A percentile compares a stretch with the other conserved stretches of the same genome.
phyloP scores from a whole-genome alignment of 2,888 invertebrate genomes.

The Euproctis similis region DNA sequence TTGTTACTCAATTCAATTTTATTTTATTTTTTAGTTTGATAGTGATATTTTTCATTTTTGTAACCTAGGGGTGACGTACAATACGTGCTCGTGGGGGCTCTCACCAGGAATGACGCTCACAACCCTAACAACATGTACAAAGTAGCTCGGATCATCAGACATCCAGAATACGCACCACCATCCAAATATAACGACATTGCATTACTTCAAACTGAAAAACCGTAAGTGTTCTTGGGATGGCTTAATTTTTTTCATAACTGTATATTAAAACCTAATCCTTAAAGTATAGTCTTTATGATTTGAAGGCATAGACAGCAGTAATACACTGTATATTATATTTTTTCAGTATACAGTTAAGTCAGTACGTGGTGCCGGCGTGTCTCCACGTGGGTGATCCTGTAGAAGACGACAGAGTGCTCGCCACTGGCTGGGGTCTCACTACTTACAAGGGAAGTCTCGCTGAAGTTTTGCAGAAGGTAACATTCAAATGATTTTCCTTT shows the following conservation, averaged over 20 bases:
- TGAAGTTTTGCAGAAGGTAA: constrained; percentile 41
- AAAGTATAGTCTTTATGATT: too few relatives aligned
- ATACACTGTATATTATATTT: too few relatives aligned
- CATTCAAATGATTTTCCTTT: too few relatives aligned
- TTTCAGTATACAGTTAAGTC: constrained; percentile 9
- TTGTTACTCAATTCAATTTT: too few relatives aligned
- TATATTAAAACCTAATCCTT: too few relatives aligned
- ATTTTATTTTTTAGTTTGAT: too few relatives aligned
- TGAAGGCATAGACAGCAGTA: too few relatives aligned
- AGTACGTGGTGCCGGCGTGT: constrained; percentile 6
- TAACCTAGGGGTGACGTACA: constrained; percentile 29
- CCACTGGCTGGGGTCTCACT: constrained; percentile 15
- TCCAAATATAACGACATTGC: constrained; percentile 41
- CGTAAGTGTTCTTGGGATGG: constrained; percentile 23
- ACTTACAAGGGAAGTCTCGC: constrained; percentile 23
- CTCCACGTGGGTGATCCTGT: constrained; percentile 1
- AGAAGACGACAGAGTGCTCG: neutral
- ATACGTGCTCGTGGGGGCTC: constrained; percentile 21
- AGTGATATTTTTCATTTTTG: too few relatives aligned
- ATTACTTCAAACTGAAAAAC: constrained; percentile 29
- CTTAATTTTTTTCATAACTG: neutral
- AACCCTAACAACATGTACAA: constrained; percentile 21
- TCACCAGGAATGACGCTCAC: constrained; percentile 15
- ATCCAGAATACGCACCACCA: constrained; percentile 32
- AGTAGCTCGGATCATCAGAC: constrained; percentile 24